These are phyloP conservation scores for Limnodromus scolopaceus DNA, from an alignment of 2,797 vertebrate species.

Conservation along the genomic window DNA sequence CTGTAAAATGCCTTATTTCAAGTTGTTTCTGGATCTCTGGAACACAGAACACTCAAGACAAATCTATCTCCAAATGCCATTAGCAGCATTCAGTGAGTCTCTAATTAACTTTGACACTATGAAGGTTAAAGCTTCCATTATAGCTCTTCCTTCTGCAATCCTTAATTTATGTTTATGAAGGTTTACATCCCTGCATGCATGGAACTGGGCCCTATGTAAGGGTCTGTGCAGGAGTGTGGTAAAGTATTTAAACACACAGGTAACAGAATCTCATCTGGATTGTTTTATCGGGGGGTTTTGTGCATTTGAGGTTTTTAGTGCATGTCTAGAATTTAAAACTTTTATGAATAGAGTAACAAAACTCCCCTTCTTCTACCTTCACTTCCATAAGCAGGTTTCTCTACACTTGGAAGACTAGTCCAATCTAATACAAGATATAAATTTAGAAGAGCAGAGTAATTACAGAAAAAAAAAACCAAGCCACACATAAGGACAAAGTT, in stretches of 20 bases:
- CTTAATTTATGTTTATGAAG: rapidly evolving
- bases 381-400: background rate
- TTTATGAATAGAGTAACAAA: background rate
- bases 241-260: background rate
- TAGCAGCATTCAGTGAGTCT: background rate
- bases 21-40: background rate
- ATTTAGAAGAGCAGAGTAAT: background rate
- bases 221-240: background rate
- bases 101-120: background rate
- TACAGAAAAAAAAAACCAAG: background rate
- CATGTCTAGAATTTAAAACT: background rate
- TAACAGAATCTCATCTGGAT: background rate
- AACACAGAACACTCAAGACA: background rate
- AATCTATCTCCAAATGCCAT: background rate
- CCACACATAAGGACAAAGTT: background rate
- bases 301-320: background rate
- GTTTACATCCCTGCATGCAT: background rate
- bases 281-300: background rate
- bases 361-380: background rate
- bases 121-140: background rate
- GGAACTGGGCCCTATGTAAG: rapidly evolving
- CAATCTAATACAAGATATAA: background rate
- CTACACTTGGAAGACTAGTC: background rate
- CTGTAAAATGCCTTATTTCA: background rate
- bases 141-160: background rate